Evolutionary conservation across 2,113 vertebrate genomes (phyloP).

Genomic region (Aythya baeri): DNA sequence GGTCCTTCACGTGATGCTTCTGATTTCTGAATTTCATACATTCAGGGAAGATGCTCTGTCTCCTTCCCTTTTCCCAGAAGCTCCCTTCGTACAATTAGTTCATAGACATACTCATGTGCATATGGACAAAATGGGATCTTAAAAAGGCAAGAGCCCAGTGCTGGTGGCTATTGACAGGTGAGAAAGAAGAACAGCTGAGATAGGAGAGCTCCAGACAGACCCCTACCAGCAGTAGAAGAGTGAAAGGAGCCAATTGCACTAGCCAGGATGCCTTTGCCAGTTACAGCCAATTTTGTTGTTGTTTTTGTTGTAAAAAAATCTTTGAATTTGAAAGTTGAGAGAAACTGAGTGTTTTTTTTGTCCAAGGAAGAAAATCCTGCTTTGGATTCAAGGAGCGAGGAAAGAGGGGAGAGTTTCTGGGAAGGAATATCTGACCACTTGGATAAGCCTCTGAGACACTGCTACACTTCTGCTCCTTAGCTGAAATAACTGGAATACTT

Average conservation of each 20-base stretch:
- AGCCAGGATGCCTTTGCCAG: background rate
- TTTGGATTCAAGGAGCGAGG: background rate
- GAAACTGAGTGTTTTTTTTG: background rate
- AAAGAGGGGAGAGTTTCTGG: background rate
- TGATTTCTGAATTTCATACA: background rate
- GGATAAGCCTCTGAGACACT: background rate
- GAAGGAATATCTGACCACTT: background rate
- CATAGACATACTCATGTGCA: background rate
- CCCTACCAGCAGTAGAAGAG: rapidly evolving
- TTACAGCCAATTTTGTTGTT: background rate
- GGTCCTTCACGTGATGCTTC: background rate
- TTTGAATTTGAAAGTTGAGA: background rate
- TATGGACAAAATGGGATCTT: background rate
- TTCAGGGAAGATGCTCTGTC: background rate
- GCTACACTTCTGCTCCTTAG: background rate
- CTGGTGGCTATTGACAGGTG: background rate
- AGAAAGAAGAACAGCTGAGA: background rate
- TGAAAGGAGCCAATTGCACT: rapidly evolving
- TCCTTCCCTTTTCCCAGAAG: background rate
- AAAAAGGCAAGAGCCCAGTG: background rate
- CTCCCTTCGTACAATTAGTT: background rate
- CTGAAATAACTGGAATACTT: background rate
- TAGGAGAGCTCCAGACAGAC: background rate
- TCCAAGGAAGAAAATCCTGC: background rate
- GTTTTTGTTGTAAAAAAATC: background rate